Base-by-base conservation (phyloP, 1,140 invertebrate species). In the Octopus bimaculoides region DNA sequence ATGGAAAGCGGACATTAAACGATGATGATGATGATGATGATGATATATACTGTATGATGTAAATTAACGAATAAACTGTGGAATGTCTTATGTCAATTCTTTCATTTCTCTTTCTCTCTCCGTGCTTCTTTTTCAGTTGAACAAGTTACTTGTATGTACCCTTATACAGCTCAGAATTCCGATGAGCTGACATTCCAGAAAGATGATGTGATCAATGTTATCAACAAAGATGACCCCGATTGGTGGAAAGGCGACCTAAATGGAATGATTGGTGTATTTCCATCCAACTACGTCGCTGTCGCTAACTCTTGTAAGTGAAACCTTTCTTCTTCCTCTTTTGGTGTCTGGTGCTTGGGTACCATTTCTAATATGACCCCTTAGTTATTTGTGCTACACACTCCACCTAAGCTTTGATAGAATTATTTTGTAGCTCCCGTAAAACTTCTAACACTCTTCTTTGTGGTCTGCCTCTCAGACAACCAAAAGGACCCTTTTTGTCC, bases 241-340 rank as follows among this genome's bases (percentile, higher is more conserved):
- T 99, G 97, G 97, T 99, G 97, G 97, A 94, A 94, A 88, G 97
- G 97, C 69, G 95, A 97, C 91, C 91, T 96, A 7, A 95, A 96
- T 82, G 96, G 96, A 9, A 78, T 83, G 41, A 83, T 81, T 1
- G 90, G 90, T 8, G 84, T 91, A 77, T 90, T 91, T 82, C 90
- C 90, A 54, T 85, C 88, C 17, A 91, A 91, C 84, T 91, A 91
- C 81, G 90, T 91, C 26, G 66, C 66, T 55, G 80, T 81, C 55
- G 80, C 81, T 54, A 81, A 82, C 71, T 86, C 86, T 79, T 87
- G 86, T 87, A 82, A 86, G 86, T 87, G 81, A 20, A 6, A 54
- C 26, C 12, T 77, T n/a, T 52, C 10, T 54, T 20, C 61, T n/a
- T 5, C 1, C 55, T 41, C 41, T 54, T n/a, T 52, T 80, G 66